These are phyloP conservation scores for Fundulus diaphanus DNA, from an alignment of 2,797 vertebrate species.

Conservation along the genomic window DNA sequence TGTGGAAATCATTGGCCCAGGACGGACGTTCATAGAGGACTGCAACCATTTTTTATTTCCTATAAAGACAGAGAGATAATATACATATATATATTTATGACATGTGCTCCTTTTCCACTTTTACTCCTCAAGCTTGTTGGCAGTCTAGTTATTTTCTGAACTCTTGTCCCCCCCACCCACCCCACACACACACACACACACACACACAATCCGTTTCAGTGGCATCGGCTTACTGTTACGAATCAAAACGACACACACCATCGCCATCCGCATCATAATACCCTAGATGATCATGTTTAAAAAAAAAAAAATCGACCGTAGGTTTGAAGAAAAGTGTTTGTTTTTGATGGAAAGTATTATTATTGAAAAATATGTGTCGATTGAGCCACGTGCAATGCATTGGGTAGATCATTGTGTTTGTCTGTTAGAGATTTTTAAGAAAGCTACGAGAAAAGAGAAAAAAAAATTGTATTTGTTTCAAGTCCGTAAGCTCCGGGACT, in stretches of 20 bases:
- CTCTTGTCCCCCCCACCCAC: slow-evolving; percentile 25
- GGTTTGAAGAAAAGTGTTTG: slow-evolving; percentile 77
- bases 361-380: slow-evolving; percentile 86
- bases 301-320: slow-evolving; percentile 68
- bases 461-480: slow-evolving; percentile 85
- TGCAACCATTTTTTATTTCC: slow-evolving; percentile 69
- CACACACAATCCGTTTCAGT: slow-evolving; percentile 55
- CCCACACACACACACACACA: neutral
- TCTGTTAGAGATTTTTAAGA: slow-evolving; percentile 91
- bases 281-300: slow-evolving; percentile 70
- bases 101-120: slow-evolving; percentile 79
- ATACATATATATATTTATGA: slow-evolving; percentile 83
- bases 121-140: slow-evolving; percentile 76
- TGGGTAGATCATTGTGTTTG: slow-evolving; percentile 92
- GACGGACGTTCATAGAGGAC: slow-evolving; percentile 76
- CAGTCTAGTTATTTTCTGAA: slow-evolving; percentile 88
- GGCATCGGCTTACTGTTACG: slow-evolving; percentile 65
- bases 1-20: slow-evolving; percentile 74
- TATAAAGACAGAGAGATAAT: slow-evolving; percentile 77
- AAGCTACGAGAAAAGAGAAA: slow-evolving; percentile 82
- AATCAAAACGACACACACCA: slow-evolving; percentile 67
- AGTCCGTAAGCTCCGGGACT: slow-evolving; percentile 90
- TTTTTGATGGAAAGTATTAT: slow-evolving; percentile 85
- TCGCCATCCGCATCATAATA: slow-evolving; percentile 72
- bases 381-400: slow-evolving; percentile 94